phyloP scores from a whole-genome alignment of 2,113 vertebrate species.

The Ceuthmochares aereus region DNA sequence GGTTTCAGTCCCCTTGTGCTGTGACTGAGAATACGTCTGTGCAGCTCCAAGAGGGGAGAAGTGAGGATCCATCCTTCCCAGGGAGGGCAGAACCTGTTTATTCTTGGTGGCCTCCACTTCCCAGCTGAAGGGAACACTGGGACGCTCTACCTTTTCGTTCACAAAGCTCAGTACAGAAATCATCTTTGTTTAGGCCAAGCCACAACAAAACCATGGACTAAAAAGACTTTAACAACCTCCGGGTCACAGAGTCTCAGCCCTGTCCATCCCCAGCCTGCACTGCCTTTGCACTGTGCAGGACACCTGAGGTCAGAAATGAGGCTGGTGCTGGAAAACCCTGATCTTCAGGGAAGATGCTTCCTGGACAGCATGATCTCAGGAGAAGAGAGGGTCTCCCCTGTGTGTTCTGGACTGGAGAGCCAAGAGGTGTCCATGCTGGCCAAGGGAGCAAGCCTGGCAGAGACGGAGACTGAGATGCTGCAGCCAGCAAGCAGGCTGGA shows the following conservation, averaged over 20 bases:
- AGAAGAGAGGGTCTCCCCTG: background rate
- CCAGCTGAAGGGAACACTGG: background rate
- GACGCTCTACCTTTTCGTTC: background rate
- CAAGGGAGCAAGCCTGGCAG: background rate
- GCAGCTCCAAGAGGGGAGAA: background rate
- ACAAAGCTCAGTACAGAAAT: background rate
- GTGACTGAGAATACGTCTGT: background rate
- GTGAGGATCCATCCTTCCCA: background rate
- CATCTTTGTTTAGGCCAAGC: background rate
- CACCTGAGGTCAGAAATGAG: background rate
- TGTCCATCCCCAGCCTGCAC: background rate
- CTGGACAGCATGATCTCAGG: background rate
- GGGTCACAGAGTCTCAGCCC: background rate
- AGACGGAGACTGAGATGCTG: background rate
- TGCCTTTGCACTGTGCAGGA: rapidly evolving
- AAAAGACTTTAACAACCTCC: background rate
- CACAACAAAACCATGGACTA: background rate
- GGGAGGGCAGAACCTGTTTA: background rate
- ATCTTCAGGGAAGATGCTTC: background rate
- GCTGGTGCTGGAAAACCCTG: background rate
- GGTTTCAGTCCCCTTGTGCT: background rate
- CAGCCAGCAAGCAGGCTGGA: background rate
- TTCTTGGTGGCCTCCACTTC: background rate
- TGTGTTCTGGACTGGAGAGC: background rate
- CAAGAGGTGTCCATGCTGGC: background rate